These are phyloP conservation scores for Enteromius trimaculatus DNA, from an alignment of 2,797 vertebrate genomes.

Conservation along the genomic window DNA sequence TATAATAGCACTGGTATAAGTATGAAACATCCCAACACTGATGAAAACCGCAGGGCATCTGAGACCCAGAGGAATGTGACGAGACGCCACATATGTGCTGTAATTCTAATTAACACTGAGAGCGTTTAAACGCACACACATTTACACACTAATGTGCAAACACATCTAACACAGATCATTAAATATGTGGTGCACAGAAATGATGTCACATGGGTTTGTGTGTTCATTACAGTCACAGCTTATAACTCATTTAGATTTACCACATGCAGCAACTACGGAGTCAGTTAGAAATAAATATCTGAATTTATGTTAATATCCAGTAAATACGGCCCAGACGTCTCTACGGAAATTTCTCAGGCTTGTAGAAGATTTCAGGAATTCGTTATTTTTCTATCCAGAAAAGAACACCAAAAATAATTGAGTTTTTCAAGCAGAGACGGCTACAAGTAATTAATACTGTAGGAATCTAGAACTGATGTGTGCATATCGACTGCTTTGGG, in stretches of 20 bases:
- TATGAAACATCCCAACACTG: not conserved
- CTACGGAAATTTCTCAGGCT: not conserved
- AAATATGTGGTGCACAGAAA: constrained; percentile 3
- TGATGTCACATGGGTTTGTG: not conserved
- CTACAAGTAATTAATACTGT: not conserved
- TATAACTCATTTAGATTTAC: not conserved
- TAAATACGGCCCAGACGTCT: not conserved
- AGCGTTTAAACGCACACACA: not conserved
- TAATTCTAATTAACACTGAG: not conserved
- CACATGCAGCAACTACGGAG: not conserved
- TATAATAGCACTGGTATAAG: not conserved
- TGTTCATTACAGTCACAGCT: not conserved
- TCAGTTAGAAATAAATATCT: not conserved
- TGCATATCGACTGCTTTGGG: not conserved
- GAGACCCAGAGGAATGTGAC: not conserved
- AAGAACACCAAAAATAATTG: not conserved
- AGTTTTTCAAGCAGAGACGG: not conserved
- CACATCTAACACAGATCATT: constrained; percentile 3
- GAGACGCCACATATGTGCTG: constrained; percentile 5
- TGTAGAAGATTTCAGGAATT: not conserved
- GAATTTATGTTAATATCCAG: not conserved
- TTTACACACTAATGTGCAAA: not conserved
- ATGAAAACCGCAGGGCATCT: not conserved
- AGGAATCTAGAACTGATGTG: not conserved
- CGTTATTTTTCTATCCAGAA: not conserved